Percentiles rank a stretch among this genome's conserved stretches.
Conservation (phyloP, 2,797 vertebrate species). For the Muscicapa comitata region DNA sequence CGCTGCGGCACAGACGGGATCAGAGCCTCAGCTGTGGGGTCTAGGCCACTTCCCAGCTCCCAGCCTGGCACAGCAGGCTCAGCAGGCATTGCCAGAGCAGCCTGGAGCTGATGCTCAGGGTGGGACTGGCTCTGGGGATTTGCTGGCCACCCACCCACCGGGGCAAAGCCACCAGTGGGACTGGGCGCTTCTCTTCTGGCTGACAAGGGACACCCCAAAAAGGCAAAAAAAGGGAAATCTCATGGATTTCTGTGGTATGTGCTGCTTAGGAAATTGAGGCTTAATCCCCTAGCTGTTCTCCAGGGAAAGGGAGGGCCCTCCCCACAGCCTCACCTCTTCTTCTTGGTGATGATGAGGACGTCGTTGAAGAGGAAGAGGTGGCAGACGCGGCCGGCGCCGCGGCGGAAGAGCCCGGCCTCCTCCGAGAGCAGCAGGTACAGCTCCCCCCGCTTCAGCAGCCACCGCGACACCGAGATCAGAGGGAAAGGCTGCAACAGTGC, state of each 20-base stretch:
- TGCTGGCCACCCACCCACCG: neutral
- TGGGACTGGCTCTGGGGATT: neutral
- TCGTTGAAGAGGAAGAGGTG: constrained; percentile 94
- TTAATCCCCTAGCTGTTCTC: accelerated
- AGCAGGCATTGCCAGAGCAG: neutral
- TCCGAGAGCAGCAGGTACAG: constrained; percentile 76
- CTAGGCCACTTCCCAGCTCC: accelerated
- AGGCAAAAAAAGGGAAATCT: accelerated
- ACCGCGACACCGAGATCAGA: constrained; percentile 87
- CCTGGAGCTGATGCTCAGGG: neutral
- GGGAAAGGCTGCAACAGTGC: constrained; percentile 81
- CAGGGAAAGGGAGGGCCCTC: neutral
- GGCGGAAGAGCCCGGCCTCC: constrained; percentile 87
- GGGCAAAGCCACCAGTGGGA: neutral
- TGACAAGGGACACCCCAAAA: neutral
- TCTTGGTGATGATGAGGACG: constrained; percentile 91
- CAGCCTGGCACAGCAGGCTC: accelerated
- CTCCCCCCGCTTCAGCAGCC: constrained; percentile 90
- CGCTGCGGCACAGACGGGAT: constrained; percentile 64
- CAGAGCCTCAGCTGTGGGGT: neutral
- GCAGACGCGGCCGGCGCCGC: constrained; percentile 82
- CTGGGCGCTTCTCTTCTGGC: accelerated
- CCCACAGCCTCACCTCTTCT: constrained; percentile 80
- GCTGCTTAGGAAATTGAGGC: accelerated
- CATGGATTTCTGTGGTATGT: accelerated